These are phyloP conservation scores for Cephus pygmeus DNA, from an alignment of 2,888 invertebrate species.

Conservation along the genomic window DNA sequence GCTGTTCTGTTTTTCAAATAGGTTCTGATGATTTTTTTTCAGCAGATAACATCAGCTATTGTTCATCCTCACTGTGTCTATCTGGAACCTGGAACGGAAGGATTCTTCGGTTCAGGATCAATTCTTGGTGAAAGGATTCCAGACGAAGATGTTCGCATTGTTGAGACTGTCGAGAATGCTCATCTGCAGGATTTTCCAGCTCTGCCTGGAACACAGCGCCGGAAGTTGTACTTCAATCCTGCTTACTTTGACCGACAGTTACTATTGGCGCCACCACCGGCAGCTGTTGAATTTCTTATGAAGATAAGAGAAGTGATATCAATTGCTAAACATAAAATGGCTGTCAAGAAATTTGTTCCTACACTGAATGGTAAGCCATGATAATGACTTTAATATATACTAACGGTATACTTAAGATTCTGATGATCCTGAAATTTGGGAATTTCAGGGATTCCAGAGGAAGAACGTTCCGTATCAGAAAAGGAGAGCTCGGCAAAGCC, in stretches of 20 bases:
- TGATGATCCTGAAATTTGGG: background rate
- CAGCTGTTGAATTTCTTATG: constrained; percentile 87
- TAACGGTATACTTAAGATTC: background rate
- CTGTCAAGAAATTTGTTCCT: constrained; percentile 82
- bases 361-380: constrained; percentile 70
- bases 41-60: constrained; percentile 76
- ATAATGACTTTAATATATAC: background rate
- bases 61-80: constrained; percentile 72
- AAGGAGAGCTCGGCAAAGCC: constrained; percentile 60
- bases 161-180: constrained; percentile 78
- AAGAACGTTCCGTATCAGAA: constrained; percentile 61
- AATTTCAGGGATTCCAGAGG: constrained; percentile 79
- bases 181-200: constrained; percentile 55
- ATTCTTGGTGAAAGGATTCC: constrained; percentile 75
- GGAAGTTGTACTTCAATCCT: constrained; percentile 89
- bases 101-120: constrained; percentile 57
- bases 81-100: constrained; percentile 53
- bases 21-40: constrained; percentile 11
- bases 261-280: constrained; percentile 87
- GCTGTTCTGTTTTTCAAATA: constrained; percentile 22
- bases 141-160: constrained; percentile 86
- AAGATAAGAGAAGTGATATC: constrained; percentile 92
- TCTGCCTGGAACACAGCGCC: constrained; percentile 74
- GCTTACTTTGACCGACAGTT: constrained; percentile 91
- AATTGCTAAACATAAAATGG: constrained; percentile 90